These are phyloP conservation scores for Brevipalpus yothersi DNA, from an alignment of 1,140 invertebrate genomes.

Conservation along the genomic window DNA sequence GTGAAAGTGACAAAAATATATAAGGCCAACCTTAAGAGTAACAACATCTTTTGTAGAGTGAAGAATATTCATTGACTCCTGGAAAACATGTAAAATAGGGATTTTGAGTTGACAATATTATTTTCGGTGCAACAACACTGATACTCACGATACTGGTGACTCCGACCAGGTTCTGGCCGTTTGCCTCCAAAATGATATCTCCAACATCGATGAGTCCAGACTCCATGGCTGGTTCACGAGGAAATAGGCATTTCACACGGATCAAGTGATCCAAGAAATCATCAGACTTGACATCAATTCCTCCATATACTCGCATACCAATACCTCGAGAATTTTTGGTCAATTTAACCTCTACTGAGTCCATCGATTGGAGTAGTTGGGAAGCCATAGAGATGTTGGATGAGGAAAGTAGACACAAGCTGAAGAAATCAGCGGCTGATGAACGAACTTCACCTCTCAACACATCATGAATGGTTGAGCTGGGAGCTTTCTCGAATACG, in stretches of 20 bases:
- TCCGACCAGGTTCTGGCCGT: not conserved
- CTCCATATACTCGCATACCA: not conserved
- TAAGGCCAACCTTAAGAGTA: too few relatives aligned
- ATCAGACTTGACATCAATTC: not conserved
- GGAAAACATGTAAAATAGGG: not conserved
- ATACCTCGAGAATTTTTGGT: not conserved
- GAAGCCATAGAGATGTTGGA: too few relatives aligned
- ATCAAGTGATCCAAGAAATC: not conserved
- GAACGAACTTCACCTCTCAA: too few relatives aligned
- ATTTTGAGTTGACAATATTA: not conserved
- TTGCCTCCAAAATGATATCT: not conserved
- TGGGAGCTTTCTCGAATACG: too few relatives aligned
- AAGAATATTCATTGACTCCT: not conserved
- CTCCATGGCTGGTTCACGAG: not conserved
- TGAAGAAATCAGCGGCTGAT: too few relatives aligned
- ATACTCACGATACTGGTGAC: not conserved
- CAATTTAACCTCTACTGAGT: not conserved
- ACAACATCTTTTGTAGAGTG: not conserved
- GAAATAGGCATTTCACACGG: not conserved
- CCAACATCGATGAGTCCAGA: not conserved
- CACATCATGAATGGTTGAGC: too few relatives aligned
- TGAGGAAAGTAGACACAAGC: too few relatives aligned
- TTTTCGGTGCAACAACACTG: not conserved
- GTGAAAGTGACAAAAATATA: too few relatives aligned
- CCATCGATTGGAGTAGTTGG: too few relatives aligned